Conservation (phyloP, 2,797 vertebrate genomes). For the Acropternis orthonyx region DNA sequence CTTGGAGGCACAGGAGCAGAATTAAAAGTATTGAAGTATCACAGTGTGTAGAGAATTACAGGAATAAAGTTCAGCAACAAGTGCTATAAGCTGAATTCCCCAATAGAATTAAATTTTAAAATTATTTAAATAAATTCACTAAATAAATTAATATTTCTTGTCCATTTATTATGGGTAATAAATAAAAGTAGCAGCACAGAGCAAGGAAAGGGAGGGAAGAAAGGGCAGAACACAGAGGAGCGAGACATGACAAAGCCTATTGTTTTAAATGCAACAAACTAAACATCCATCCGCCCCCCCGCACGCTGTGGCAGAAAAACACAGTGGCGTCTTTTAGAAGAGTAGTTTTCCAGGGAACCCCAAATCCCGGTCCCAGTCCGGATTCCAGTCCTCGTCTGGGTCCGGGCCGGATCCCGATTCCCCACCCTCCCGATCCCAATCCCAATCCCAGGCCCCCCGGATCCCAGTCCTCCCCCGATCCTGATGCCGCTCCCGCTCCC, state of each 20-base stretch:
- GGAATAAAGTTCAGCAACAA: background rate
- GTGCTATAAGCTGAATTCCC: background rate
- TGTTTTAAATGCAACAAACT: background rate
- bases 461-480: too few relatives aligned
- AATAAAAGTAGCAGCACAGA: background rate
- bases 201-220: background rate
- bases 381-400: rapidly evolving
- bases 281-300: background rate
- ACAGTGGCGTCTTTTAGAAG: rapidly evolving
- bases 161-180: background rate
- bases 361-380: too few relatives aligned
- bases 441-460: too few relatives aligned
- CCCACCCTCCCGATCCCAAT: too few relatives aligned
- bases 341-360: background rate
- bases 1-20: background rate
- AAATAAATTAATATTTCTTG: background rate
- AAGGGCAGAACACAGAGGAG: background rate
- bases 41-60: rapidly evolving
- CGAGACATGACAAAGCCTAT: background rate
- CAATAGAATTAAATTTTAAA: background rate
- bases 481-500: too few relatives aligned
- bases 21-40: rapidly evolving
- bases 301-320: rapidly evolving
- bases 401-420: too few relatives aligned
- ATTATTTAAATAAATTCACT: background rate